Evolutionary conservation across 2,888 invertebrate species (phyloP), one percentile per base, ranked within the genome.

Genomic region (Campoplex nolae): DNA sequence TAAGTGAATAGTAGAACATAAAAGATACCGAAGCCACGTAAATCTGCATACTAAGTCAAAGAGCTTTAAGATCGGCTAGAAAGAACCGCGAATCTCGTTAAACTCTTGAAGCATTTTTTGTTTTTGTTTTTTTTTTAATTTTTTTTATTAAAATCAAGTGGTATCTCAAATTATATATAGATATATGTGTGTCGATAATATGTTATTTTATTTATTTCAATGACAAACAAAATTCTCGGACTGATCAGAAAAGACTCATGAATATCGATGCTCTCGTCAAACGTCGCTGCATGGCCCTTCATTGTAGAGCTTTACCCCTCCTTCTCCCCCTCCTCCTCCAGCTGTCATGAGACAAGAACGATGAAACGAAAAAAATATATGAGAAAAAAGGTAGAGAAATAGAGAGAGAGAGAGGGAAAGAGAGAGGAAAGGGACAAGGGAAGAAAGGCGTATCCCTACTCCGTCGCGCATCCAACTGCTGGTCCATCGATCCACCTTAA

Each of bases 401-500:
- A 23, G 68, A 54, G 68, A 56, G 70, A 56, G 62, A 77, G 58
- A 42, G 45, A 45, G 82, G 38, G 78, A 58, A 68, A 62, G 48
- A 58, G 74, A 48, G 67, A 68, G 62, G 84, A 58, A 74, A 73
- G 54, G 83, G 88, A 88, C 62, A 79, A 68, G 79, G 45, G 88
- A 83, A 80, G 83, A 88, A 85, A 80, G 84, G 77, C 83, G 88
- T 54, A 81, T 92, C 90, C 89, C 83, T 87, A 58, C 85, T 84
- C 86, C 83, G 80, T 79, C 88, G 85, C 88, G 87, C 80, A 84
- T 87, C 92, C 93, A 93, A 92, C 92, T 91, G 92, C 93, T 90
- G 93, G 91, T 93, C 93, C 94, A 94, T 94, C 94, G 94, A 94
- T 94, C 94, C 94, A 93, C 94, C 93, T 94, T 94, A 94, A 94